Percentiles rank a stretch among this genome's conserved stretches.
Evolutionary conservation across 1,140 invertebrate species (phyloP).

Genomic region (Dreissena rostriformis): DNA sequence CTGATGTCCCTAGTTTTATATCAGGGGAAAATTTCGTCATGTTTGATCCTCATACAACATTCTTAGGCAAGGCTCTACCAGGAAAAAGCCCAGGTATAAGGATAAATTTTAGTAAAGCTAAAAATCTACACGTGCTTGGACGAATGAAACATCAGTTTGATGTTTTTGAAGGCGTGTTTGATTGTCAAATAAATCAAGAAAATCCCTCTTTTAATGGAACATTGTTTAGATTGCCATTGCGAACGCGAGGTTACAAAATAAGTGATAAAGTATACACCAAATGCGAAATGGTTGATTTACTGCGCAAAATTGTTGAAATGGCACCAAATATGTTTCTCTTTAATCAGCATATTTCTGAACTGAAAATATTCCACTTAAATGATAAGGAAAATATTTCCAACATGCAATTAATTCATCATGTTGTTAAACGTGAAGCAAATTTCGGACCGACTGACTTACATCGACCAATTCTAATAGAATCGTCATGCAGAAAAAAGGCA

Average conservation of each 20-base stretch:
- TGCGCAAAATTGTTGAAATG: constrained; percentile 56
- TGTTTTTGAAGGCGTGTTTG: constrained; percentile 75
- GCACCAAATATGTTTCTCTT: constrained; percentile 66
- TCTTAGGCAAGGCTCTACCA: constrained; percentile 61
- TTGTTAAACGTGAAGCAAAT: constrained; percentile 66
- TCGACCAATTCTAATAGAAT: not conserved
- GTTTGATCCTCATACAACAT: constrained; percentile 74
- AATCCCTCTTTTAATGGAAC: constrained; percentile 62
- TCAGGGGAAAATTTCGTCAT: constrained; percentile 70
- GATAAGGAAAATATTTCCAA: not conserved
- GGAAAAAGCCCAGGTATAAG: constrained; percentile 69
- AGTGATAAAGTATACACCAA: constrained; percentile 62
- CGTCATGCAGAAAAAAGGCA: not conserved
- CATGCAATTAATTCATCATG: not conserved
- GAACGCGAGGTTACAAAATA: constrained; percentile 68
- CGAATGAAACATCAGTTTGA: constrained; percentile 70
- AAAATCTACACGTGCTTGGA: constrained; percentile 60
- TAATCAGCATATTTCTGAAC: constrained; percentile 66
- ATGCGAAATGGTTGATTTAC: constrained; percentile 57
- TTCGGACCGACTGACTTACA: not conserved
- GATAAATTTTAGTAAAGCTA: constrained; percentile 63
- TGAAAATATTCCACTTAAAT: constrained; percentile 63
- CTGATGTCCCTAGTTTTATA: constrained; percentile 76
- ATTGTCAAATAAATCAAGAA: constrained; percentile 51
- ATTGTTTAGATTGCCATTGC: constrained; percentile 69